phyloP scores from a whole-genome alignment of 2,113 vertebrate species.

The Chionomys nivalis region DNA sequence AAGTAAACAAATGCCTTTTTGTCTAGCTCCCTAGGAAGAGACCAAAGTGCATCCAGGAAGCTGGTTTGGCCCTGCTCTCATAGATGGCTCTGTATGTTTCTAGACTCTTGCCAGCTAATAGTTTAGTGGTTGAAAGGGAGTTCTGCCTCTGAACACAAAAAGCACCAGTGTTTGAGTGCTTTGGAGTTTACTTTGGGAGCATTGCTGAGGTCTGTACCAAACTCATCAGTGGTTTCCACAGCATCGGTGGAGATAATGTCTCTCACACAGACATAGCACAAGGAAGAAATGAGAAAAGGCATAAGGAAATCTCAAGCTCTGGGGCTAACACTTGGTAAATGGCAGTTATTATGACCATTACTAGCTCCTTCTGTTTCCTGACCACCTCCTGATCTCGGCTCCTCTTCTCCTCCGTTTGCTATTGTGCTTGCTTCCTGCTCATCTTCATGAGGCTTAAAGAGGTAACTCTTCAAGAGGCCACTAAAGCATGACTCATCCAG shows the following conservation, averaged over 20 bases:
- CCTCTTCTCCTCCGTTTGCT: constrained; percentile 35
- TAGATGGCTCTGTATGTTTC: constrained; percentile 12
- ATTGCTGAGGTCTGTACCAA: constrained; percentile 23
- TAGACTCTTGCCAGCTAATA: constrained; percentile 49
- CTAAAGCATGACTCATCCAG: not conserved
- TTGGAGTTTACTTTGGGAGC: constrained; percentile 5
- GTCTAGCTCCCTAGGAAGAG: constrained; percentile 45
- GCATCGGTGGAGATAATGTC: constrained; percentile 30
- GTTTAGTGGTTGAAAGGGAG: constrained; percentile 15
- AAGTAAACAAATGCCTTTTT: constrained; percentile 50
- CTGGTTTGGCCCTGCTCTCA: not conserved
- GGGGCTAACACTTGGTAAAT: constrained; percentile 43
- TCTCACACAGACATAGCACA: not conserved
- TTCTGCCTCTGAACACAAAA: constrained; percentile 57
- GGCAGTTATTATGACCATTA: constrained; percentile 38
- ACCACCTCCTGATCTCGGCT: constrained; percentile 1
- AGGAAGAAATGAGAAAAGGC: constrained; percentile 56
- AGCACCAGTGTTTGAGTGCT: not conserved
- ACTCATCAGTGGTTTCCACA: constrained; percentile 39
- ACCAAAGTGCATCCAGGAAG: constrained; percentile 44
- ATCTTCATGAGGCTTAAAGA: not conserved
- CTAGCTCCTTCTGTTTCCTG: constrained; percentile 40
- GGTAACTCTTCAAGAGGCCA: not conserved
- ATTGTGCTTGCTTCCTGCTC: not conserved
- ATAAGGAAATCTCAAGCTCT: constrained; percentile 34